Conservation (phyloP, 2,797 vertebrate genomes). For the Etheostoma nigrum region DNA sequence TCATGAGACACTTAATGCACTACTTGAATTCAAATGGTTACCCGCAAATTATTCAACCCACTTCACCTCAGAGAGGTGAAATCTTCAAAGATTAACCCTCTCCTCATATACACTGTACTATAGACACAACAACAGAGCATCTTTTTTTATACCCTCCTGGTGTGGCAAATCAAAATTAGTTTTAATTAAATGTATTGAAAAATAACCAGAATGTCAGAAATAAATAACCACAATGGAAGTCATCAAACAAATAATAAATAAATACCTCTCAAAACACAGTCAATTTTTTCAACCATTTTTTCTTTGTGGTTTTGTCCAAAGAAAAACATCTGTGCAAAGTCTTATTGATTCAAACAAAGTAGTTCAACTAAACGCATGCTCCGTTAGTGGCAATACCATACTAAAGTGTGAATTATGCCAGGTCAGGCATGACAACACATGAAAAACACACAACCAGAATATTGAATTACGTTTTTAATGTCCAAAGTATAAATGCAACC, state of each 20-base stretch:
- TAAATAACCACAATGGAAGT: background rate
- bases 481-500: slow-evolving; percentile 49
- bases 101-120: slow-evolving; percentile 16
- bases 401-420: slow-evolving; percentile 42
- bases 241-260: slow-evolving; percentile 14
- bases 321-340: slow-evolving; percentile 21
- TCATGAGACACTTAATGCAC: slow-evolving; percentile 46
- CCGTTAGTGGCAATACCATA: slow-evolving; percentile 22
- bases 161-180: slow-evolving; percentile 56
- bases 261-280: slow-evolving; percentile 5
- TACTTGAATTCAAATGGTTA: slow-evolving; percentile 65
- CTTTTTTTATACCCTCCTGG: slow-evolving; percentile 21
- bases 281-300: background rate
- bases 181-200: slow-evolving; percentile 56
- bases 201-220: slow-evolving; percentile 36
- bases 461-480: slow-evolving; percentile 46
- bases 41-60: slow-evolving; percentile 60
- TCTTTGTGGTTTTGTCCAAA: background rate
- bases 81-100: slow-evolving; percentile 43
- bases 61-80: slow-evolving; percentile 49
- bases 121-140: slow-evolving; percentile 22
- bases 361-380: slow-evolving; percentile 25
- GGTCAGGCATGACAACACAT: slow-evolving; percentile 36
- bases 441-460: slow-evolving; percentile 31
- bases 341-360: slow-evolving; percentile 3